Base-by-base conservation (phyloP, 2,888 invertebrate species). In the Neocrepidodera transversa region DNA sequence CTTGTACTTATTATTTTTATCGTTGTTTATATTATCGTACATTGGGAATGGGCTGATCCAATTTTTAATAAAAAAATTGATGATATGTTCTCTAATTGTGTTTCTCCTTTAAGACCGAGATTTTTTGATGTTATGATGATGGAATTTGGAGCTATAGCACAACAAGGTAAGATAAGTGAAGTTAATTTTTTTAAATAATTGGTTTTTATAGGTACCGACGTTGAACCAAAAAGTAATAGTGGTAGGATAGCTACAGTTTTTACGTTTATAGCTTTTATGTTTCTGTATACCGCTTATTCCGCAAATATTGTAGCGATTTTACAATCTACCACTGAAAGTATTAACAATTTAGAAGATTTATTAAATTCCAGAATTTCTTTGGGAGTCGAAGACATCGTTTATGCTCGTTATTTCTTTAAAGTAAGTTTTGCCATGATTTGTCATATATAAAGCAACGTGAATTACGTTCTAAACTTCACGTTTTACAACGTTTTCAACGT, bases 241-340 rank as follows among this genome's bases (percentile, higher is more conserved):
- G 85, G 85, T 13, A 78, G 84, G 50, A 75, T 76, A 13, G 69
- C 74, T 0, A 73, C 74, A 2, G 68, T 78, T 18, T 71, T 75
- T 26, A 64, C 73, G 0, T 74, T 77, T 50, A 56, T 74, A 5
- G 76, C 81, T 0, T 73, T 83, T n/a, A 83, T 85, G 82, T 83
- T 84, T 50, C 74, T 88, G 11, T 87, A 86, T 73, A 85, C 86
- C 0, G 85, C 88, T 0, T 88, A 87, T 71, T 85, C 87, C 0
- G 88, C 88, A 0, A 87, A 86, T 72, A 87, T 89, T 40, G 87
- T 89, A 1, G 87, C 86, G 3, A 76, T 89, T 7, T 80, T 88
- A 2, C 87, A 87, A 68, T 85, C 87, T 0, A 84, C 87, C 0
- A 84, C 86, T 0, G 78, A 81, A 54, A 83, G 84, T 43, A 84